A percentile compares a stretch with the other conserved stretches of the same genome.
Conservation (phyloP, 2,113 vertebrate species). For the Menidia beryllina region DNA sequence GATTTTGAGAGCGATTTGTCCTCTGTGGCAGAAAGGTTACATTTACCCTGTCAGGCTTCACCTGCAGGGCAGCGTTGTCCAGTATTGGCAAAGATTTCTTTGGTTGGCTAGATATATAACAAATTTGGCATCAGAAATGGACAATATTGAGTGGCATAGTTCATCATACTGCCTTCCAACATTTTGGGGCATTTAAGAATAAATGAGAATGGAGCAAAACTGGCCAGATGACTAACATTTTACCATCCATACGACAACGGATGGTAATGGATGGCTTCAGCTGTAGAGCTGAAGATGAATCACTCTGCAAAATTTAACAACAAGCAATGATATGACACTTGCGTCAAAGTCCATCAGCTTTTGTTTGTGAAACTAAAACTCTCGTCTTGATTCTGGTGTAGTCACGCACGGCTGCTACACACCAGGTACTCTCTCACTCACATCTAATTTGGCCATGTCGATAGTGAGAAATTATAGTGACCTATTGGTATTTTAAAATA, state of each 20-base stretch:
- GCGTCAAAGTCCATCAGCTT: background rate
- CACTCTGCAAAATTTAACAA: background rate
- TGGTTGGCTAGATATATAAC: background rate
- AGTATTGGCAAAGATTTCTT: background rate
- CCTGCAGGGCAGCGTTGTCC: background rate
- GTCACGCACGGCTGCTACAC: too few relatives aligned
- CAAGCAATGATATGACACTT: background rate
- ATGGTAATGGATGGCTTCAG: too few relatives aligned
- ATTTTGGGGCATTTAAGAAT: background rate
- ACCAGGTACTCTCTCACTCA: constrained; percentile 2
- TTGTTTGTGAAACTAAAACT: background rate
- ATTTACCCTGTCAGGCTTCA: too few relatives aligned
- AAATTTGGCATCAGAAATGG: too few relatives aligned
- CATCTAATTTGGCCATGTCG: constrained; percentile 36
- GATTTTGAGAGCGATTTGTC: too few relatives aligned
- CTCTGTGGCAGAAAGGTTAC: too few relatives aligned
- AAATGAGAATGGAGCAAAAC: background rate
- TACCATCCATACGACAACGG: too few relatives aligned
- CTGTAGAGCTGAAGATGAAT: too few relatives aligned
- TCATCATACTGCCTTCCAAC: background rate
- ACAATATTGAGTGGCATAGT: background rate
- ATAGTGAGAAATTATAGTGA: constrained; percentile 57
- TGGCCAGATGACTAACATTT: too few relatives aligned
- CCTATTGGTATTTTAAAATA: constrained; percentile 73
- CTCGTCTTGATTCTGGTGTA: background rate